Conservation (phyloP, 2,797 vertebrate genomes). For the Takifugu ocellatus region DNA sequence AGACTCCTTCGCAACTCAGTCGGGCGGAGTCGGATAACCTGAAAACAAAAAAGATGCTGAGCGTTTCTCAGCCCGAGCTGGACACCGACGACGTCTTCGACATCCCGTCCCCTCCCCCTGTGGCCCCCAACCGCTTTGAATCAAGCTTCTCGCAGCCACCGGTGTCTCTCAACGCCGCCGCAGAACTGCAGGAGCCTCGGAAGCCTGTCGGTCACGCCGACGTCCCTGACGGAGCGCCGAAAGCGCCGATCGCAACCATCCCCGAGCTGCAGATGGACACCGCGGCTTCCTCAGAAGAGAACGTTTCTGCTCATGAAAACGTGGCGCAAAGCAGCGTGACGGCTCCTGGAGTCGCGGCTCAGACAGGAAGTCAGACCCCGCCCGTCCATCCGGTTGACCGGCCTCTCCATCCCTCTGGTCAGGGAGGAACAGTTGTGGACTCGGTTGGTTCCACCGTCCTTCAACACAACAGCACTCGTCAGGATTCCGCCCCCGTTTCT, state of each 20-base stretch:
- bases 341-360: not conserved
- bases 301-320: not conserved
- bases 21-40: conserved; percentile 11
- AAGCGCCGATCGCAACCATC: conserved; percentile 47
- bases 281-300: not conserved
- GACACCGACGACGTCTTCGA: conserved; percentile 40
- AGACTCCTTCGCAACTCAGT: conserved; percentile 28
- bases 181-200: not conserved
- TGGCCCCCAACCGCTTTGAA: conserved; percentile 12
- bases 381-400: not conserved
- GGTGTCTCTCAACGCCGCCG: not conserved
- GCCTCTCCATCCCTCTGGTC: not conserved
- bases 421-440: not conserved
- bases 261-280: conserved; percentile 44
- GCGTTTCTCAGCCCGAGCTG: conserved; percentile 59
- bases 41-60: conserved; percentile 8
- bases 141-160: not conserved
- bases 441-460: not conserved
- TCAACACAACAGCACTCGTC: not conserved
- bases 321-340: too few species aligned
- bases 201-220: not conserved
- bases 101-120: conserved; percentile 55
- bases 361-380: not conserved
- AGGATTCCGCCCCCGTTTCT: too few species aligned
- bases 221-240: not conserved